These are phyloP conservation scores for Periplaneta americana DNA, from an alignment of 1,140 invertebrate species.

Conservation along the genomic window DNA sequence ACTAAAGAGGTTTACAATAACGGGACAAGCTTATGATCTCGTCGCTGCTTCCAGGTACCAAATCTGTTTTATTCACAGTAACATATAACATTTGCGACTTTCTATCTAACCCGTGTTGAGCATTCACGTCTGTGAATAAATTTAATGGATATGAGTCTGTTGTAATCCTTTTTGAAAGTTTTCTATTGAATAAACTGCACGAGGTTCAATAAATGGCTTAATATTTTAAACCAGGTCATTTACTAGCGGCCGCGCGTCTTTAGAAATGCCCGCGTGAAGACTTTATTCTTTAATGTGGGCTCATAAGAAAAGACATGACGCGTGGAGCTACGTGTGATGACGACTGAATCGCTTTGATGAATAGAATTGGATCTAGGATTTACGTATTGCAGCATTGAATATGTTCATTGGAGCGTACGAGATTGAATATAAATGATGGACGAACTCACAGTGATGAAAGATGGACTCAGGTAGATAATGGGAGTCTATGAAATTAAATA, in stretches of 20 bases:
- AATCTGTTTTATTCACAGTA: background rate
- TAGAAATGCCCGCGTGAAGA: background rate
- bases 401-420: background rate
- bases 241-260: background rate
- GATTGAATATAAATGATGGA: background rate
- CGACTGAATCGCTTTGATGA: background rate
- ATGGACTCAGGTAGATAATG: background rate
- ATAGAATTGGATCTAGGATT: background rate
- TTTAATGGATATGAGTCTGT: background rate
- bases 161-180: background rate
- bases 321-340: background rate
- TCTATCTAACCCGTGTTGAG: background rate
- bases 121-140: background rate
- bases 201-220: background rate
- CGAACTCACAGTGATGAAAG: background rate
- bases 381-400: background rate
- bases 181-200: background rate
- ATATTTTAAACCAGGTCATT: background rate
- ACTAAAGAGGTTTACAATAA: too few species aligned
- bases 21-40: too few species aligned
- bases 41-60: background rate
- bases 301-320: background rate
- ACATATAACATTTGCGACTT: background rate
- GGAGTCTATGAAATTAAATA: background rate
- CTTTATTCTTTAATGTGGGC: background rate